Evolutionary conservation across 2,888 invertebrate species (phyloP), one percentile per base, ranked within the genome.

Genomic region (Phaedon cochleariae): DNA sequence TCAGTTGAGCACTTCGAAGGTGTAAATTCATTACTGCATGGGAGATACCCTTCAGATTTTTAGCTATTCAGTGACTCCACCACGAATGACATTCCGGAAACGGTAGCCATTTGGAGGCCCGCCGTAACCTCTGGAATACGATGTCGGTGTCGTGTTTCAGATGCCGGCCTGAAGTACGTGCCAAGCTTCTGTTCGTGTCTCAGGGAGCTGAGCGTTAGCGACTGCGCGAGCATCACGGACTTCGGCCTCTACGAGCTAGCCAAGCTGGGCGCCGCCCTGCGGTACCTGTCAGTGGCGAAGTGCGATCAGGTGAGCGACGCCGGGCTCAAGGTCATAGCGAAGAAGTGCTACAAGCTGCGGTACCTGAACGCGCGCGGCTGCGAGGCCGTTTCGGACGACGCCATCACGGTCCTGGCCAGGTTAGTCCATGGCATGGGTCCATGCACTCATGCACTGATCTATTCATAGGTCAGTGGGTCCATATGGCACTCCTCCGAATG

Each of bases 331-430:
- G 93, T 95, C 37, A 89, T 97, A 6, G 95, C 95, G 0, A 86
- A 94, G 41, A 89, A 94, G 62, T 97, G 97, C 80, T 94, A 94
- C 81, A 95, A 95, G 81, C 84, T 97, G 57, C 86, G 94, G 21
- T 97, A 97, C 82, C 86, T 97, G 62, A 97, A 97, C 83, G 93
- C 95, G 0, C 87, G 97, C 51, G 96, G 96, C 6, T 97, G 96
- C 79, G 96, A 96, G 73, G 96, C 95, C 0, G 90, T 97, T 1
- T 95, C 95, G n/a, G 97, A 97, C 80, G 95, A 94, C 78, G 94
- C 95, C 6, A 91, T 96, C 71, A 92, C 94, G 55, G 92, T 94
- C 0, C 85, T 97, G 67, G 95, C 95, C 0, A n/a, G n/a, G n/a
- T n/a, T n/a, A n/a, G n/a, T n/a, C n/a, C n/a, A n/a, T n/a, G n/a